These are phyloP conservation scores for Ictidomys tridecemlineatus DNA, from an alignment of 2,113 vertebrate species.

Conservation along the genomic window DNA sequence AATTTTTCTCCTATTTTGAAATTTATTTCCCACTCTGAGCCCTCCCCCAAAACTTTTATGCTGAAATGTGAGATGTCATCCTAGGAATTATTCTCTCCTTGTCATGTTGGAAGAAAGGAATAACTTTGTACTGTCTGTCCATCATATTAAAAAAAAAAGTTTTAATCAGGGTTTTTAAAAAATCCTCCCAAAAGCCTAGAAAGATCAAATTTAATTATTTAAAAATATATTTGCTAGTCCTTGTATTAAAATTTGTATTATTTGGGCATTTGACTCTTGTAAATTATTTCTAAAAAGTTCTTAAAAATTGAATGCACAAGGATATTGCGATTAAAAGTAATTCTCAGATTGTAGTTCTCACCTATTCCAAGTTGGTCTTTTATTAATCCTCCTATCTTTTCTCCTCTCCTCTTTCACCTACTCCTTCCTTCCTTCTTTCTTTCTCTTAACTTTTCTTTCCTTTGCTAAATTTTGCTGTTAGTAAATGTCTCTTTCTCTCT, in stretches of 20 bases:
- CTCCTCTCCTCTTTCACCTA: too few relatives aligned
- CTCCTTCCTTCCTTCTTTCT: neutral
- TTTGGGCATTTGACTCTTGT: neutral
- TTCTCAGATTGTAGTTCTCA: neutral
- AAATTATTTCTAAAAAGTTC: constrained; percentile 1
- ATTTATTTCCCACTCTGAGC: neutral
- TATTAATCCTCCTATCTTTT: neutral
- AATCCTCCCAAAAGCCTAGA: neutral
- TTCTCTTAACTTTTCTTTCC: neutral
- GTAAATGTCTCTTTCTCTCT: neutral
- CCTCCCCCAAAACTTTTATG: neutral
- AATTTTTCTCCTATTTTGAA: neutral
- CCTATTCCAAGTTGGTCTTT: neutral
- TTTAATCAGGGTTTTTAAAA: neutral
- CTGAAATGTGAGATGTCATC: too few relatives aligned
- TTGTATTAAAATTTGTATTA: neutral
- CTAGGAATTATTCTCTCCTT: constrained; percentile 10
- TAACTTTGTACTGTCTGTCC: neutral
- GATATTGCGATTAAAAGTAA: neutral
- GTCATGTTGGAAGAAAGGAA: constrained; percentile 41
- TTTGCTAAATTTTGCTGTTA: neutral
- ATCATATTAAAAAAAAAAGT: constrained; percentile 19
- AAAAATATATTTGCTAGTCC: constrained; percentile 27
- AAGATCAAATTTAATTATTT: neutral
- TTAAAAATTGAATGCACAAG: neutral